Percentiles rank a stretch among this genome's conserved stretches.
These are phyloP conservation scores for Pantelozetes paolii DNA, from an alignment of 2,888 invertebrate species.

Conservation along the genomic window DNA sequence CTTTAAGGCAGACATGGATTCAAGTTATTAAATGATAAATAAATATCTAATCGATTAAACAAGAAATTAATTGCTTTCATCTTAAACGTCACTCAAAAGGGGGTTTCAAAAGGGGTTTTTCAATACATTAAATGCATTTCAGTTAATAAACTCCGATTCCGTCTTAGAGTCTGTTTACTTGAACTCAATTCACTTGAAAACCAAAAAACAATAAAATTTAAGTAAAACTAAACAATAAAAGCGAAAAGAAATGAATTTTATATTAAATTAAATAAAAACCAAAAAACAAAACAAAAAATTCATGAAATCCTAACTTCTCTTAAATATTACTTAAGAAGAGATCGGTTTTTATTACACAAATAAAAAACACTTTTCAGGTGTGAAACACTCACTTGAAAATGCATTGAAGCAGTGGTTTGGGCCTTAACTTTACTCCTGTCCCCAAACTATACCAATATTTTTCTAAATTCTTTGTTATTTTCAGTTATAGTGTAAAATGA, in stretches of 20 bases:
- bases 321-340: too few relatives aligned
- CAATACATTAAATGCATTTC: background rate
- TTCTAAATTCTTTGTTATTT: conserved; percentile 6
- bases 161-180: conserved; percentile 19
- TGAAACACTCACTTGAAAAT: background rate
- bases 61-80: conserved; percentile 26
- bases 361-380: background rate
- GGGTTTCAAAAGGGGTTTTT: too few relatives aligned
- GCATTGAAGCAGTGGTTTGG: background rate
- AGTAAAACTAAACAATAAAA: background rate
- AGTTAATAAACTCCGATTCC: background rate
- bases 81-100: background rate
- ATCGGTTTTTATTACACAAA: too few relatives aligned
- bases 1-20: conserved; percentile 1
- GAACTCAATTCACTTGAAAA: conserved; percentile 8
- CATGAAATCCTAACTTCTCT: background rate
- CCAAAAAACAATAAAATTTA: background rate
- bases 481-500: background rate
- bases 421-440: background rate
- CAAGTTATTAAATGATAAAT: background rate
- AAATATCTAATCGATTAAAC: conserved; percentile 32
- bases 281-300: background rate
- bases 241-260: too few relatives aligned
- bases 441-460: background rate
- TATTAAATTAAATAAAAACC: background rate